A percentile compares a stretch with the other conserved stretches of the same genome.
phyloP scores from a whole-genome alignment of 1,140 invertebrate species.

The Tribolium castaneum region DNA sequence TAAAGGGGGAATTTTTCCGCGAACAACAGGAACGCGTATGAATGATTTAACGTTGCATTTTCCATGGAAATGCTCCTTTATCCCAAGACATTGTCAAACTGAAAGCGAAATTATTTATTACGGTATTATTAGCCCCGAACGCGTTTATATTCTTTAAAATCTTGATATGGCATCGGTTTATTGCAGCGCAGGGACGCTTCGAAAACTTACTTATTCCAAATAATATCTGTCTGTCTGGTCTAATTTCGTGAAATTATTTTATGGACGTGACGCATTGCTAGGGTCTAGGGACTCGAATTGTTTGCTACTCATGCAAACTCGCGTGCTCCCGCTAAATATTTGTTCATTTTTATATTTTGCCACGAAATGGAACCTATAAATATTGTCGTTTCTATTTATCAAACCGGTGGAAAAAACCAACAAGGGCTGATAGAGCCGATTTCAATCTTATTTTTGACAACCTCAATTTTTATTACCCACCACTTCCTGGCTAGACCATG shows the following conservation, averaged over 20 bases:
- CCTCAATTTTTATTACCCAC: no score
- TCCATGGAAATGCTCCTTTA: background rate
- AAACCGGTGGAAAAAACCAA: constrained; percentile 8
- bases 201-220: background rate
- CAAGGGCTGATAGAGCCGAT: background rate
- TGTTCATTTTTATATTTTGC: constrained; percentile 40
- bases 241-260: constrained; percentile 37
- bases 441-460: background rate
- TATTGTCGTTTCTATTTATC: constrained; percentile 36
- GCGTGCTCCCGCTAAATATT: constrained; percentile 30
- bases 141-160: constrained; percentile 10
- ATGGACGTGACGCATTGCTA: constrained; percentile 39
- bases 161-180: constrained; percentile 16
- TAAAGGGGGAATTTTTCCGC: constrained; percentile 12
- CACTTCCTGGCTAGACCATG: background rate
- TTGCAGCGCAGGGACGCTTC: background rate
- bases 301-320: constrained; percentile 31
- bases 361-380: constrained; percentile 40
- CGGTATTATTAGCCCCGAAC: background rate
- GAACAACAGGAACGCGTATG: constrained; percentile 17
- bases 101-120: constrained; percentile 29
- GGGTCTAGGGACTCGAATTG: constrained; percentile 28
- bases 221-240: constrained; percentile 16
- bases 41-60: constrained; percentile 26
- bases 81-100: constrained; percentile 12